Evolutionary conservation across 2,797 vertebrate species (phyloP).

Genomic region (Thalassophryne amazonica): DNA sequence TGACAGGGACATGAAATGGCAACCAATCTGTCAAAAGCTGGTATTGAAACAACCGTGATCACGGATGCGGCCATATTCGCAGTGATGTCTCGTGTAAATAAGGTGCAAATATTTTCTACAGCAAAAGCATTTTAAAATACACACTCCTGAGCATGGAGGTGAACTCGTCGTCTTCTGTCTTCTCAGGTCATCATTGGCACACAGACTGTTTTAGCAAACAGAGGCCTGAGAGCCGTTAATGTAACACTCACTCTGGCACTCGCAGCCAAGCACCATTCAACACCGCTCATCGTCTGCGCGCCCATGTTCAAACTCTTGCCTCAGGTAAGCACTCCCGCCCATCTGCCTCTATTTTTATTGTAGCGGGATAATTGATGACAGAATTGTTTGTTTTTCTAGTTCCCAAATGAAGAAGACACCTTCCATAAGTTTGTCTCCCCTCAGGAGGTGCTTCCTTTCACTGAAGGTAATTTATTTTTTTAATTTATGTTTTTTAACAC

Average conservation of each 20-base stretch:
- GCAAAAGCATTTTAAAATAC: background rate
- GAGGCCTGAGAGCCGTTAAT: constrained; percentile 90
- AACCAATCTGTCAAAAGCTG: constrained; percentile 85
- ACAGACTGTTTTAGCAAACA: constrained; percentile 95
- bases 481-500: no score
- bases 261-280: constrained; percentile 96
- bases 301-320: constrained; percentile 98
- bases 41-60: constrained; percentile 96
- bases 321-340: constrained; percentile 82
- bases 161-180: background rate
- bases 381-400: constrained; percentile 73
- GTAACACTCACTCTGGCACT: constrained; percentile 94
- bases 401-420: constrained; percentile 95
- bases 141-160: background rate
- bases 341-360: no score
- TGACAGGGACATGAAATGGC: constrained; percentile 98
- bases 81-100: constrained; percentile 97
- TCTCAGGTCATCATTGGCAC: constrained; percentile 95
- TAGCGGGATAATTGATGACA: background rate
- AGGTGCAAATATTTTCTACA: constrained; percentile 72
- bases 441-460: constrained; percentile 95
- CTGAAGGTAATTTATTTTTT: constrained; percentile 95
- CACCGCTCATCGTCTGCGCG: constrained; percentile 94
- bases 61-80: constrained; percentile 97
- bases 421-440: constrained; percentile 98